Evolutionary conservation across 2,888 invertebrate species (phyloP).

Genomic region (Argynnis bischoffii): DNA sequence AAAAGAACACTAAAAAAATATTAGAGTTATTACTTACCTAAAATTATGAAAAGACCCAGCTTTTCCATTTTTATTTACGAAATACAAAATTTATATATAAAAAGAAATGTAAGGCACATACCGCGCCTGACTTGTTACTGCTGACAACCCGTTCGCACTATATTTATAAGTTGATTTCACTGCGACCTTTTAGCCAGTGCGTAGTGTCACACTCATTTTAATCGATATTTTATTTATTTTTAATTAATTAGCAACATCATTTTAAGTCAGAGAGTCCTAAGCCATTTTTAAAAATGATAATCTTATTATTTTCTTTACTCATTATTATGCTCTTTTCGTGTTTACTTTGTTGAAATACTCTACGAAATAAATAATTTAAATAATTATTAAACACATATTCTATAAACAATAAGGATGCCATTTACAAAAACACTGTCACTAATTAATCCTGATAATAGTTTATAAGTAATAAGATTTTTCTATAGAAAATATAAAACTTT

Average conservation of each 20-base stretch:
- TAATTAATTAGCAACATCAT: neutral
- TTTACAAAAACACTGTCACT: too few species aligned
- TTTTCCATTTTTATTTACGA: slow-evolving; percentile 32
- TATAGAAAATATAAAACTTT: too few species aligned
- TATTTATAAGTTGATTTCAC: slow-evolving; percentile 32
- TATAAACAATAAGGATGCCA: too few species aligned
- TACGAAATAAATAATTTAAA: too few species aligned
- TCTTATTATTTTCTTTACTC: too few species aligned
- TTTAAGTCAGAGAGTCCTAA: neutral
- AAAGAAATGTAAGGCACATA: slow-evolving; percentile 2
- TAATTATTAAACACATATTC: too few species aligned
- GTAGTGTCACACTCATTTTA: slow-evolving; percentile 29
- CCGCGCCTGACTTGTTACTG: slow-evolving; percentile 26
- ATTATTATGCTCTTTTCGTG: too few species aligned
- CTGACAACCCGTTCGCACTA: slow-evolving; percentile 17
- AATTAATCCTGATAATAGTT: too few species aligned
- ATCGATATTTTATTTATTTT: slow-evolving; percentile 20
- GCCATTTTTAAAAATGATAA: too few species aligned
- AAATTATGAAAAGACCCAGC: slow-evolving; percentile 29
- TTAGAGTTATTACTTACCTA: slow-evolving; percentile 35
- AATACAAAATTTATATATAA: slow-evolving; percentile 1
- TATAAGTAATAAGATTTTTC: too few species aligned
- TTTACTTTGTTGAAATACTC: too few species aligned
- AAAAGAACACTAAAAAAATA: neutral
- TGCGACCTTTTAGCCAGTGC: slow-evolving; percentile 16